Evolutionary conservation across 1,140 invertebrate species (phyloP), one percentile per base, ranked within the genome.

Genomic region (Augochlora pura): DNA sequence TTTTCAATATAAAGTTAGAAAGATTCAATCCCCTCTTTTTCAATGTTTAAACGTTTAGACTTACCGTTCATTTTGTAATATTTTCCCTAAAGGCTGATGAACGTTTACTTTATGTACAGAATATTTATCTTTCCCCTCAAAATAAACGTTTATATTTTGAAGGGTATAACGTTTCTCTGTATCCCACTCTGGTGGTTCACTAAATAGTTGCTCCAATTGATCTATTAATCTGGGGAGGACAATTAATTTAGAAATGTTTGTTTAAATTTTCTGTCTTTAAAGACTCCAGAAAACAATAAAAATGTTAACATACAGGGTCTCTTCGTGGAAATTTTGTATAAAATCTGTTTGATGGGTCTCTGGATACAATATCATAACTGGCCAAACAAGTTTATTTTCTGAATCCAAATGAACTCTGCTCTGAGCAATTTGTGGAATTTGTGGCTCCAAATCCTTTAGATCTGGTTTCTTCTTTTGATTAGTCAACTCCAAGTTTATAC

Each of bases 281-380:
- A 16, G 49, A 52, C 38, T 52, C 18, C 18, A 32, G 4, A 14
- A 23, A 38, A 6, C n/a, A 52, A 70, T 67, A 68, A 76, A 68
- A 69, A 32, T 32, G 4, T 32, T 32, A 32, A 92, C 91, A 93
- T 93, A 97, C 95, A 92, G 94, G n/a, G 93, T 92, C 79, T 95
- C 94, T 93, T 98, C 97, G 75, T 95, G 92, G 85, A 97, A 96
- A 80, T 95, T 93, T 90, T 96, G 94, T 76, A 97, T 94, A 86
- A 96, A 96, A 90, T 97, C 96, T 75, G 95, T 95, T 69, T 95
- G 94, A 72, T 94, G 91, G 85, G 94, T 95, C 92, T 98, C 97
- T 7, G 97, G 97, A 92, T 98, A 98, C 23, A 97, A 92, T 86
- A 98, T 95, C 57, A 97, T 92, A 67, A 97, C 94, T 60, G 98